Percentiles rank a stretch among this genome's conserved stretches.
These are phyloP conservation scores for Lucilia sericata DNA, from an alignment of 1,140 invertebrate genomes.

Conservation along the genomic window DNA sequence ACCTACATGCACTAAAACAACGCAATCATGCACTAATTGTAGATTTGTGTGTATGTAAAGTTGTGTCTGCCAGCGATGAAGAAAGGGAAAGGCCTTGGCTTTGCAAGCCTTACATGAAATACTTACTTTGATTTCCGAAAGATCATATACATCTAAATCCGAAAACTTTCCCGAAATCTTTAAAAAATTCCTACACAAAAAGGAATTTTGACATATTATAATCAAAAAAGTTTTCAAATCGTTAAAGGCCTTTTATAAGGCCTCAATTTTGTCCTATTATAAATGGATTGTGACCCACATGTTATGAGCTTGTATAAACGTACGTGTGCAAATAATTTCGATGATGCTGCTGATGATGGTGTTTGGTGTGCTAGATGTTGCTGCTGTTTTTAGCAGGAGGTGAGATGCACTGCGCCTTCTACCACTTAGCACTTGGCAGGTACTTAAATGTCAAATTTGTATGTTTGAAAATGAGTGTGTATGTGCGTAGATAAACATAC, in stretches of 20 bases:
- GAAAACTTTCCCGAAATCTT: too few species aligned
- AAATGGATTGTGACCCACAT: not conserved
- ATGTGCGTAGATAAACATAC: not conserved
- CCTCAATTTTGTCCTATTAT: not conserved
- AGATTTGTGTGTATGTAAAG: not conserved
- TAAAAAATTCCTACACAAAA: too few species aligned
- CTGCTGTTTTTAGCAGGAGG: not conserved
- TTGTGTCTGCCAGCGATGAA: too few species aligned
- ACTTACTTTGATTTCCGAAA: too few species aligned
- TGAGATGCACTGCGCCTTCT: not conserved
- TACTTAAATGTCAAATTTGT: slow-evolving; percentile 11
- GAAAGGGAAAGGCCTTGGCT: too few species aligned
- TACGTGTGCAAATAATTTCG: not conserved
- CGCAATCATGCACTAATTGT: not conserved
- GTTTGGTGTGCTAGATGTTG: not conserved
- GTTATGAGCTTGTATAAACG: not conserved
- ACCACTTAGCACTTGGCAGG: slow-evolving; percentile 1
- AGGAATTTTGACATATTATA: too few species aligned
- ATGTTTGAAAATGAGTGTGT: not conserved
- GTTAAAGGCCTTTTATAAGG: too few species aligned
- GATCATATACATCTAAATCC: too few species aligned
- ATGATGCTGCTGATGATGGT: not conserved
- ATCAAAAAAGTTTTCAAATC: too few species aligned
- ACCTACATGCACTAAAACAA: not conserved
- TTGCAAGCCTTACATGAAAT: too few species aligned